These are phyloP conservation scores for Hyposmocoma kahamanoa DNA, from an alignment of 1,140 invertebrate genomes.

Conservation along the genomic window DNA sequence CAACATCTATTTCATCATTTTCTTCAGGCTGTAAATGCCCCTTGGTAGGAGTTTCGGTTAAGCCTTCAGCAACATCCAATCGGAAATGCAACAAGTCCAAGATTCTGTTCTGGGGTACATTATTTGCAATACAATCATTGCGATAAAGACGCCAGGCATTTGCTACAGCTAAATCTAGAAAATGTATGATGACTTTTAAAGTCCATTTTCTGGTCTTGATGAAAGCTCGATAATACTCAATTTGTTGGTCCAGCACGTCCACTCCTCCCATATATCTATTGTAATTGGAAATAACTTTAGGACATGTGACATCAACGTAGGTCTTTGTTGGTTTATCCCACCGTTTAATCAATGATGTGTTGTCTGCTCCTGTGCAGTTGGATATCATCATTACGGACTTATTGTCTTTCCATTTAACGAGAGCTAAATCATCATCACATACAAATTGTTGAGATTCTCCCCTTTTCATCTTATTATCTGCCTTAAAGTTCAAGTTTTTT, in stretches of 20 bases:
- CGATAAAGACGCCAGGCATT: slow-evolving; percentile 22
- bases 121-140: slow-evolving; percentile 13
- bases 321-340: slow-evolving; percentile 16
- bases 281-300: slow-evolving; percentile 15
- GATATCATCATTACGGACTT: slow-evolving; percentile 24
- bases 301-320: slow-evolving; percentile 13
- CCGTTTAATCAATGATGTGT: not conserved
- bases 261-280: slow-evolving; percentile 22
- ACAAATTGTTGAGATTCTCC: slow-evolving; percentile 19
- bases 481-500: slow-evolving; percentile 17
- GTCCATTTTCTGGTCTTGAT: slow-evolving; percentile 26
- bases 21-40: not conserved
- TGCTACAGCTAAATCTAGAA: slow-evolving; percentile 19
- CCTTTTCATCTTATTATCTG: slow-evolving; percentile 13
- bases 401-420: slow-evolving; percentile 29
- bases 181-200: slow-evolving; percentile 22
- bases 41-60: not conserved
- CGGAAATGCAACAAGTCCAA: slow-evolving; percentile 18
- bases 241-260: slow-evolving; percentile 18
- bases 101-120: slow-evolving; percentile 8
- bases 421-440: slow-evolving; percentile 3
- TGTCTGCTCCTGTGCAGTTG: slow-evolving; percentile 20
- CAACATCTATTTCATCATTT: not conserved
- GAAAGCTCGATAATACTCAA: slow-evolving; percentile 20
- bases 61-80: slow-evolving; percentile 16